Evolutionary conservation across 2,888 invertebrate species (phyloP).

Genomic region (Heliconius cydno): DNA sequence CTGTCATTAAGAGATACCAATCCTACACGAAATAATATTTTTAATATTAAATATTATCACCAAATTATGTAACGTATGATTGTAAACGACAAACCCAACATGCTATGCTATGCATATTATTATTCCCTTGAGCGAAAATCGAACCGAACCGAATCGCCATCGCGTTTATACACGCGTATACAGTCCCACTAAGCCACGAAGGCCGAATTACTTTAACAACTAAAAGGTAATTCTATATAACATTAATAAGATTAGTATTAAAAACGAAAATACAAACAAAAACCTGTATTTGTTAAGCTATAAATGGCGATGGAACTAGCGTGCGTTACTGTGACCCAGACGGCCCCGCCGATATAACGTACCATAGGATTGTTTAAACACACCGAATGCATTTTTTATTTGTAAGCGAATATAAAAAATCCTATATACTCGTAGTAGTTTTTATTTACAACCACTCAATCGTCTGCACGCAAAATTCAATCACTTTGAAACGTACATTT

Average conservation of each 20-base stretch:
- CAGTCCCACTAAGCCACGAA: no score
- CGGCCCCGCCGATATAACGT: conserved; percentile 33
- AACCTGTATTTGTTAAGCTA: conserved; percentile 16
- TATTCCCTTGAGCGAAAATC: neutral
- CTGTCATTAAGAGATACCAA: neutral
- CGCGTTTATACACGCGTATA: neutral
- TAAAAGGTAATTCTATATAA: neutral
- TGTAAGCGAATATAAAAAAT: conserved; percentile 27
- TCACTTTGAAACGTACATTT: conserved; percentile 27
- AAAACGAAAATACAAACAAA: neutral
- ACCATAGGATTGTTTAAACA: conserved; percentile 34
- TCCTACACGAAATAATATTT: neutral
- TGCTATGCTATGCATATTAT: neutral
- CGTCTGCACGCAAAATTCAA: conserved; percentile 24
- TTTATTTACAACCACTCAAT: conserved; percentile 31
- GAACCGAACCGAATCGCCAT: neutral
- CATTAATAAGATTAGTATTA: neutral
- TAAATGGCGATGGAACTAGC: conserved; percentile 40
- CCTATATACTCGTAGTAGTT: conserved; percentile 7
- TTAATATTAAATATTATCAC: neutral
- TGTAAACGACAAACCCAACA: neutral
- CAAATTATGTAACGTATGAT: neutral
- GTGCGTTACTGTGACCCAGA: conserved; percentile 48
- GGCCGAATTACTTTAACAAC: neutral
- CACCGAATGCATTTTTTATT: conserved; percentile 37